Percentiles rank a stretch among this genome's conserved stretches.
phyloP scores from a whole-genome alignment of 2,113 vertebrate species.

The Butorides virescens region DNA sequence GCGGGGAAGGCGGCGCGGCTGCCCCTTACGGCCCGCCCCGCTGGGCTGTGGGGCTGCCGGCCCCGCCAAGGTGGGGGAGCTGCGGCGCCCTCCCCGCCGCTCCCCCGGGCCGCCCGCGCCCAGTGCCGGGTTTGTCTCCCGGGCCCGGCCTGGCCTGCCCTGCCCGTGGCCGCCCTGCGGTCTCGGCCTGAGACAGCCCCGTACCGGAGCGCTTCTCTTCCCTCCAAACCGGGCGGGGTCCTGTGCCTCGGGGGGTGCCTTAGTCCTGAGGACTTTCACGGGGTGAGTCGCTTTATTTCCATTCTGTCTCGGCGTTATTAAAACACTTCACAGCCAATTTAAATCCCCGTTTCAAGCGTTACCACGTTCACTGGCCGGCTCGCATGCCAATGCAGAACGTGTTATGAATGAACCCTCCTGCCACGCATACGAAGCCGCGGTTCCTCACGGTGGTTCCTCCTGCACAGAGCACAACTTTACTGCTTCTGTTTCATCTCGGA shows the following conservation, averaged over 20 bases:
- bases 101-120: background rate
- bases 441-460: background rate
- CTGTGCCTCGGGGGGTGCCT: background rate
- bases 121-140: background rate
- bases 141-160: background rate
- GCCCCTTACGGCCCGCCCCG: background rate
- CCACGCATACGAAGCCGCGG: accelerated
- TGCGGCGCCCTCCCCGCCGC: background rate
- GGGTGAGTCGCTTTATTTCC: accelerated
- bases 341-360: accelerated
- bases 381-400: accelerated
- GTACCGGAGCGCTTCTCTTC: no score
- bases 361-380: accelerated
- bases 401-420: accelerated
- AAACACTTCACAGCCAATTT: accelerated
- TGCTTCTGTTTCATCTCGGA: accelerated
- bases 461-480: background rate
- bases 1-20: background rate
- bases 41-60: background rate
- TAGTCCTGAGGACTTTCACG: accelerated
- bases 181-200: background rate
- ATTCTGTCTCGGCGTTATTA: accelerated
- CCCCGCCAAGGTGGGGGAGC: background rate
- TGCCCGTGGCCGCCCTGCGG: background rate
- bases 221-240: background rate